Evolutionary conservation across 2,113 vertebrate species (phyloP).

Genomic region (Labeo catla): DNA sequence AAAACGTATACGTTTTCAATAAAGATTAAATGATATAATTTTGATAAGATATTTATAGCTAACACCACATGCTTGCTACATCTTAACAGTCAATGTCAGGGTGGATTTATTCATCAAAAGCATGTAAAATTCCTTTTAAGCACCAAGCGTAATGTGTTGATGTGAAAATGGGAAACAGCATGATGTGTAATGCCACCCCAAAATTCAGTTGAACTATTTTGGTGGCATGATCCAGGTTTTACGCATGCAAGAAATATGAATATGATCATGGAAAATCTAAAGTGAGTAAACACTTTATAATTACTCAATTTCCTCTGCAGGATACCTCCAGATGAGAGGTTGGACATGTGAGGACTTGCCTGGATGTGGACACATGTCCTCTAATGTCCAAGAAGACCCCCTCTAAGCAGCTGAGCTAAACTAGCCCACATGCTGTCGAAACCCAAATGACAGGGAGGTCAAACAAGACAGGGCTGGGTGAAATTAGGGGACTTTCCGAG

Average conservation of each 20-base stretch:
- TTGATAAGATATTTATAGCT: not conserved
- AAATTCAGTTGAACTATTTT: not conserved
- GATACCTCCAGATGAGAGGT: constrained; percentile 59
- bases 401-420: constrained; percentile 73
- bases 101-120: not conserved
- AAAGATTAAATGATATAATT: not conserved
- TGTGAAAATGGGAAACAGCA: constrained; percentile 26
- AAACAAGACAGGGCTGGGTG: constrained; percentile 46
- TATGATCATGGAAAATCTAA: not conserved
- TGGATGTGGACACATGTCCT: constrained; percentile 74
- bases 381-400: constrained; percentile 72
- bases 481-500: constrained; percentile 69
- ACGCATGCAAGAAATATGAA: not conserved
- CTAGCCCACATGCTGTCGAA: constrained; percentile 77
- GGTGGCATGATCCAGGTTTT: not conserved
- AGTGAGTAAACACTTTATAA: constrained; percentile 10
- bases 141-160: not conserved
- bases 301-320: constrained; percentile 1
- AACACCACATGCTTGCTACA: not conserved
- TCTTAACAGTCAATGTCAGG: not conserved
- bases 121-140: not conserved
- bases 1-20: constrained; percentile 27
- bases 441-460: constrained; percentile 66
- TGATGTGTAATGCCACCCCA: constrained; percentile 15
- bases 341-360: constrained; percentile 76